phyloP scores from a whole-genome alignment of 2,797 vertebrate genomes.

The Arrhamphus sclerolepis region DNA sequence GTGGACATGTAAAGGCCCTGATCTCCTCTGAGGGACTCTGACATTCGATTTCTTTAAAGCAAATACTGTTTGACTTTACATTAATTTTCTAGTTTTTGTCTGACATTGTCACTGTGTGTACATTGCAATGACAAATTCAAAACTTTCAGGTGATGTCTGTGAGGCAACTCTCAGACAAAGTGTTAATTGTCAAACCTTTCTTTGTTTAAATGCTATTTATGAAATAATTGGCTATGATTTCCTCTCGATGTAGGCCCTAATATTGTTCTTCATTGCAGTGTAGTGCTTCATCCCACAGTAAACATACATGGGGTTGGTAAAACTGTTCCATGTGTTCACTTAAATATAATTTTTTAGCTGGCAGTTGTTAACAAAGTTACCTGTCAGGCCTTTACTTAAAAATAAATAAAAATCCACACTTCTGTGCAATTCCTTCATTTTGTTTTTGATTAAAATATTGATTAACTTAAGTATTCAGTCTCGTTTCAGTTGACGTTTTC shows the following conservation, averaged over 20 bases:
- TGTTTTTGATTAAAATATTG: constrained; percentile 26
- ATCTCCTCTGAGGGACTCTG: constrained; percentile 3
- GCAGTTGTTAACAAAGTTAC: constrained; percentile 30
- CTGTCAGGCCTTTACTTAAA: constrained; percentile 38
- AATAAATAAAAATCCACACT: background rate
- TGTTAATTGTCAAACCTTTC: constrained; percentile 1
- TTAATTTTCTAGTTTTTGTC: too few relatives aligned
- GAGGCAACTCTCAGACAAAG: background rate
- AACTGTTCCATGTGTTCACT: background rate
- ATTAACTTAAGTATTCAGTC: constrained; percentile 36
- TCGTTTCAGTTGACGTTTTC: constrained; percentile 19
- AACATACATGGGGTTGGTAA: background rate
- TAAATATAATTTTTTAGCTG: constrained; percentile 33
- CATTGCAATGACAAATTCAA: background rate
- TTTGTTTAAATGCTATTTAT: constrained; percentile 14
- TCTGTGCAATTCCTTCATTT: constrained; percentile 20
- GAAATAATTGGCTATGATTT: background rate
- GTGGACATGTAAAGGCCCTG: constrained; percentile 5
- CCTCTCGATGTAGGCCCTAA: constrained; percentile 27
- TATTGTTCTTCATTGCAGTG: constrained; percentile 4
- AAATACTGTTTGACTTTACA: background rate
- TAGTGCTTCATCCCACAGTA: background rate
- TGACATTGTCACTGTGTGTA: background rate
- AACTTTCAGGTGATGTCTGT: background rate
- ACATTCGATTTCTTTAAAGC: background rate